Percentiles rank a stretch among this genome's conserved stretches.
These are phyloP conservation scores for Tenebrio molitor DNA, from an alignment of 1,140 invertebrate genomes.

Conservation along the genomic window DNA sequence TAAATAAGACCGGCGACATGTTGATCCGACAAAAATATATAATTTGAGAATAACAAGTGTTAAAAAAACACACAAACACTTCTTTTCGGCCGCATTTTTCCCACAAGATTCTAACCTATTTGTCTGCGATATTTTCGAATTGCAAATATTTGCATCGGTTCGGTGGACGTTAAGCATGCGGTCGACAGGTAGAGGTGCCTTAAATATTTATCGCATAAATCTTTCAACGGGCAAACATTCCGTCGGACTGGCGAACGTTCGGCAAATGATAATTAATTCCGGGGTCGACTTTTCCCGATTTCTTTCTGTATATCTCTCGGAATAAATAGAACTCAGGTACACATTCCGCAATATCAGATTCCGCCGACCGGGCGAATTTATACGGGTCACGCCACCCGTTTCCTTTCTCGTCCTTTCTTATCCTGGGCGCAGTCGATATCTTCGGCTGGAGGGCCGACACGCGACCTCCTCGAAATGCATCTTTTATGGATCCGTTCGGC, in stretches of 20 bases:
- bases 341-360: constrained; percentile 9
- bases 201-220: constrained; percentile 39
- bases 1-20: not conserved
- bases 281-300: too few relatives aligned
- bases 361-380: constrained; percentile 3
- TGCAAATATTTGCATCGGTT: constrained; percentile 26
- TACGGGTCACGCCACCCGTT: constrained; percentile 22
- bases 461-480: constrained; percentile 5
- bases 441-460: not conserved
- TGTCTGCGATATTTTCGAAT: constrained; percentile 8
- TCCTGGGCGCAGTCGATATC: constrained; percentile 3
- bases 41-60: not conserved
- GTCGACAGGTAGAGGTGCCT: constrained; percentile 6
- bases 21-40: constrained; percentile 2
- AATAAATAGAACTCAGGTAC: too few relatives aligned
- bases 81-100: too few relatives aligned
- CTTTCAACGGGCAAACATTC: constrained; percentile 23
- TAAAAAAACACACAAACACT: not conserved
- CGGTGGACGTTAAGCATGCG: not conserved
- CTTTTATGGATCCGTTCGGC: not conserved
- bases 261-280: constrained; percentile 23
- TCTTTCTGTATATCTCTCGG: not conserved
- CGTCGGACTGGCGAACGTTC: not conserved
- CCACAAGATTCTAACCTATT: not conserved
- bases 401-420: not conserved